Percentiles rank a stretch among this genome's conserved stretches.
Conservation (phyloP, 2,797 vertebrate species). For the Spinus pinus region DNA sequence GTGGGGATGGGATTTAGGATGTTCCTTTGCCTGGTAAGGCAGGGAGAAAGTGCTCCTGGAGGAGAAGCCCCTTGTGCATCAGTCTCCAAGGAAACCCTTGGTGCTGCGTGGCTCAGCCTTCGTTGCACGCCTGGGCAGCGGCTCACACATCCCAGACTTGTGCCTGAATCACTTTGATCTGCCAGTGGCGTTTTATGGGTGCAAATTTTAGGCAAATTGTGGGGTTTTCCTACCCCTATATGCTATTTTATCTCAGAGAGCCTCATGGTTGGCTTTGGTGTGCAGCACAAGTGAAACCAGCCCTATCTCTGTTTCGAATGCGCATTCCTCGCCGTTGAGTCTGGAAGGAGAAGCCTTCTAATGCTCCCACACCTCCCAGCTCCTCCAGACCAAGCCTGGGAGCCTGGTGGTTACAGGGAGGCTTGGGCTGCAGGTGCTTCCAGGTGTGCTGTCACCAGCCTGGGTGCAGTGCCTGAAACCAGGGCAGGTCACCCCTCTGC, state of each 20-base stretch:
- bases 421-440: not conserved
- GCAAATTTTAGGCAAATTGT: not conserved
- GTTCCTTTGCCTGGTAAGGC: not conserved
- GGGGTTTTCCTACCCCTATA: not conserved
- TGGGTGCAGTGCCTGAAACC: not conserved
- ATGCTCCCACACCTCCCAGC: not conserved
- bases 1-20: not conserved
- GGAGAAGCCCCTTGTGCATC: not conserved
- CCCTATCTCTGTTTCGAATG: not conserved
- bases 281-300: not conserved
- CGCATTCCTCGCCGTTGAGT: not conserved
- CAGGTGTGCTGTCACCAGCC: not conserved
- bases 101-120: not conserved
- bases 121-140: not conserved
- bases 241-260: not conserved
- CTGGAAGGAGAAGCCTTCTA: not conserved
- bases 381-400: not conserved
- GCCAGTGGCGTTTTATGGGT: not conserved
- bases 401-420: not conserved
- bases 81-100: constrained; percentile 33
- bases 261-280: not conserved
- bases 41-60: not conserved
- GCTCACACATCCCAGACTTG: not conserved
- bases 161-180: not conserved
- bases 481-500: not conserved